These are phyloP conservation scores for Drosophila phalerata DNA, from an alignment of 2,888 invertebrate genomes.

Conservation along the genomic window DNA sequence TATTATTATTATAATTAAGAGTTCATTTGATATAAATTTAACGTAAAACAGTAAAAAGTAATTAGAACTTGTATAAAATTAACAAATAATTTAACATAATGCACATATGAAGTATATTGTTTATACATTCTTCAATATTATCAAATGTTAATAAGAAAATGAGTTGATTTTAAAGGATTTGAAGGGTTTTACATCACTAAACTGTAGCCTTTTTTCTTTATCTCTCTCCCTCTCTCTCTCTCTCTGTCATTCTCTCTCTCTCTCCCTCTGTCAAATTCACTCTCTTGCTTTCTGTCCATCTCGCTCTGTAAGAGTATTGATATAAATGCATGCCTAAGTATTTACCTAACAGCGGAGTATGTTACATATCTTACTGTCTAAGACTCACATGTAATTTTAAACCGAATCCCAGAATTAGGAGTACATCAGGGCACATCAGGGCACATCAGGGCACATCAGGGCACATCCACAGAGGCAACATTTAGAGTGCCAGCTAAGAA, in stretches of 20 bases:
- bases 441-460: not conserved
- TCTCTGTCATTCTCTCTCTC: not conserved
- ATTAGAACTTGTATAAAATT: not conserved
- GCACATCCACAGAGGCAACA: constrained; percentile 18
- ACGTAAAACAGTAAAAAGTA: not conserved
- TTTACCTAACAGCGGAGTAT: constrained; percentile 6
- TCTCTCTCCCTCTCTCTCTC: not conserved
- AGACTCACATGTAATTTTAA: constrained; percentile 39
- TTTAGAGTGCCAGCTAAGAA: constrained; percentile 36
- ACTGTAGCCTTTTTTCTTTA: not conserved
- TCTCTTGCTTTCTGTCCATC: not conserved
- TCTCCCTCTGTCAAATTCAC: not conserved
- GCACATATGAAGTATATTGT: not conserved
- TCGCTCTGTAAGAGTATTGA: constrained; percentile 37
- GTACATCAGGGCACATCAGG: not conserved
- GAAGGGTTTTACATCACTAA: not conserved
- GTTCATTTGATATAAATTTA: not conserved
- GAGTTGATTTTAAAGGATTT: not conserved
- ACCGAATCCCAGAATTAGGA: constrained; percentile 27
- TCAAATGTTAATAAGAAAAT: too few relatives aligned
- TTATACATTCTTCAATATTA: not conserved
- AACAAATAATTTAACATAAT: not conserved
- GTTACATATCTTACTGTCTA: constrained; percentile 11
- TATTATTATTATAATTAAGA: not conserved
- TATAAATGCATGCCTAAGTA: constrained; percentile 5